A percentile compares a stretch with the other conserved stretches of the same genome.
Conservation (phyloP, 2,888 invertebrate species). For the Trichacis sp. region DNA sequence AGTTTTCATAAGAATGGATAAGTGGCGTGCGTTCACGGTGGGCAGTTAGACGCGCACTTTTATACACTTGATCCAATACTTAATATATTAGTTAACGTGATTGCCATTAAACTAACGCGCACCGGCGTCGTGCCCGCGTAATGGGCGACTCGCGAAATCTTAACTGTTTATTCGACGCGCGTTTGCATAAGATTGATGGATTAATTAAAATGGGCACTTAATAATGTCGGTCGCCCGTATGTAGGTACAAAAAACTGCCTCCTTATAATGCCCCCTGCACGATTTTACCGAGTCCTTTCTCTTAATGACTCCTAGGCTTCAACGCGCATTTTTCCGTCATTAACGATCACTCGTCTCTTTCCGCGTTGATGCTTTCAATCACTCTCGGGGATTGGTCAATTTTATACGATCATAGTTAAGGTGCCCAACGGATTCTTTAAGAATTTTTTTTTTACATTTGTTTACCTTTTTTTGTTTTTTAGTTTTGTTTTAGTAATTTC, state of each 20-base stretch:
- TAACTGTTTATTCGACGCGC: slow-evolving; percentile 23
- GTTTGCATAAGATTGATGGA: slow-evolving; percentile 26
- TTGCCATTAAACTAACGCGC: slow-evolving; percentile 63
- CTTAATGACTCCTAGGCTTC: background rate
- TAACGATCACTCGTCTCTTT: background rate
- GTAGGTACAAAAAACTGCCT: background rate
- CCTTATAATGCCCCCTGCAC: slow-evolving; percentile 2
- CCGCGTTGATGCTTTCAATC: too few relatives aligned
- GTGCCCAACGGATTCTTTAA: too few relatives aligned
- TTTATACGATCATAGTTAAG: too few relatives aligned
- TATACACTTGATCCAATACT: too few relatives aligned
- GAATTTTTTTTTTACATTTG: too few relatives aligned
- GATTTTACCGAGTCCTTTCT: slow-evolving; percentile 1
- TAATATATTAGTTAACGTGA: slow-evolving; percentile 61
- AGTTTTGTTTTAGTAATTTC: too few relatives aligned
- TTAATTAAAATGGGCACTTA: slow-evolving; percentile 26
- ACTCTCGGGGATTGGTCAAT: too few relatives aligned
- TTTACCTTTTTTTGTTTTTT: too few relatives aligned
- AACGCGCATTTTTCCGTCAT: background rate
- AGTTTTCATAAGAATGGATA: too few relatives aligned
- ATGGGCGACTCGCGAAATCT: slow-evolving; percentile 49
- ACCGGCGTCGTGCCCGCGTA: slow-evolving; percentile 50
- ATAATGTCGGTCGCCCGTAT: slow-evolving; percentile 5
- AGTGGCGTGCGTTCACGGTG: slow-evolving; percentile 67
- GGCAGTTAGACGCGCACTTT: slow-evolving; percentile 64